Evolutionary conservation across 2,113 vertebrate species (phyloP).

Genomic region (Merops nubicus): DNA sequence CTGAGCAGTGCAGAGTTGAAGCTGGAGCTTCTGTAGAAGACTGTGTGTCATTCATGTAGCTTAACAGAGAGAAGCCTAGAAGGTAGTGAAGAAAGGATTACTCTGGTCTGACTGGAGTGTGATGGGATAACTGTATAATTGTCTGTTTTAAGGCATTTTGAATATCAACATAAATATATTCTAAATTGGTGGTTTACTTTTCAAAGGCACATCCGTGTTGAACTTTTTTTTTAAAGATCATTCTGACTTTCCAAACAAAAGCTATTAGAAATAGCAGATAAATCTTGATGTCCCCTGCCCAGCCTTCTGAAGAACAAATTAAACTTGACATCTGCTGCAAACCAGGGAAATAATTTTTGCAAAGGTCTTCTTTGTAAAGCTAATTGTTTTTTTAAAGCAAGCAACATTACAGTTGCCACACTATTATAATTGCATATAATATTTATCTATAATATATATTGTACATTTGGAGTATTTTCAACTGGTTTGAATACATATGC

Average conservation of each 20-base stretch:
- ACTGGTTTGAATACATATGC: fast-evolving
- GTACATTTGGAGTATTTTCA: not conserved
- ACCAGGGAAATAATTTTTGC: not conserved
- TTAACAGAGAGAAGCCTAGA: not conserved
- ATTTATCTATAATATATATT: not conserved
- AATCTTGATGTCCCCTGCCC: not conserved
- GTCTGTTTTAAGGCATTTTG: not conserved
- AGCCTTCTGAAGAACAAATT: not conserved
- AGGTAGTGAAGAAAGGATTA: not conserved
- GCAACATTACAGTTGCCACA: not conserved
- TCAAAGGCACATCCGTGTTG: not conserved
- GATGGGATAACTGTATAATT: not conserved
- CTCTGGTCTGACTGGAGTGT: not conserved
- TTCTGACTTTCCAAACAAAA: not conserved
- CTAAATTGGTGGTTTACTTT: not conserved
- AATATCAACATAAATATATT: not conserved
- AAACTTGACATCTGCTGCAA: not conserved
- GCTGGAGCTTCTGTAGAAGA: not conserved
- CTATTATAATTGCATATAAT: not conserved
- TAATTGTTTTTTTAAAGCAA: not conserved
- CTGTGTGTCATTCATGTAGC: not conserved
- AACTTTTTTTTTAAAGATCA: not conserved
- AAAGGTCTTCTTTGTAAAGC: not conserved
- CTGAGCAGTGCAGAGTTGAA: not conserved
- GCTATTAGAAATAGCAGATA: not conserved